A percentile compares a stretch with the other conserved stretches of the same genome.
phyloP scores from a whole-genome alignment of 2,888 invertebrate species.

The Micropterix aruncella region DNA sequence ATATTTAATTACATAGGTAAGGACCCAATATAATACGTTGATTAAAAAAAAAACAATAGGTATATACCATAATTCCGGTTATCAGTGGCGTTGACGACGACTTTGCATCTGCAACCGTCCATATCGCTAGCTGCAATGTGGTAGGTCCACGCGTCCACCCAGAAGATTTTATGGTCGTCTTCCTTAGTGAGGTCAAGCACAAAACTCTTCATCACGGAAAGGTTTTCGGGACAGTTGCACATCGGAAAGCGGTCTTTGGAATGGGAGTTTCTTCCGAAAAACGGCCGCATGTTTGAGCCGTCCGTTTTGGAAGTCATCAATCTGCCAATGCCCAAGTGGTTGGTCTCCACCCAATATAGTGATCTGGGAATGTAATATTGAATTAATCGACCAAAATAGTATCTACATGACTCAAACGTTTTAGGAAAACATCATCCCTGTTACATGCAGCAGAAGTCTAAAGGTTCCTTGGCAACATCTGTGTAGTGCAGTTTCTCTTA shows the following conservation, averaged over 20 bases:
- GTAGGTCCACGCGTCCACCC: conserved; percentile 45
- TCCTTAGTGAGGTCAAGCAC: conserved; percentile 51
- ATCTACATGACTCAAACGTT: too few relatives aligned
- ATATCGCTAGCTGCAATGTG: conserved; percentile 50
- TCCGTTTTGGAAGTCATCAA: conserved; percentile 48
- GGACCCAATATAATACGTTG: too few relatives aligned
- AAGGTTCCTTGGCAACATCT: too few relatives aligned
- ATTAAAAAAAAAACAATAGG: too few relatives aligned
- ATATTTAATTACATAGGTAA: too few relatives aligned
- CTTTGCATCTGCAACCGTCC: conserved; percentile 49
- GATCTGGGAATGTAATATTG: conserved; percentile 43
- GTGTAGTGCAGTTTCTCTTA: too few relatives aligned
- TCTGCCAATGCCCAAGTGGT: conserved; percentile 39
- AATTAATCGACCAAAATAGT: too few relatives aligned
- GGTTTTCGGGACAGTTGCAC: conserved; percentile 54
- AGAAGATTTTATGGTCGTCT: conserved; percentile 41
- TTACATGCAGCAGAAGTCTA: too few relatives aligned
- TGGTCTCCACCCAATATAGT: conserved; percentile 64
- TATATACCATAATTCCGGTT: conserved; percentile 23
- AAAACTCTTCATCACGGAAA: conserved; percentile 47
- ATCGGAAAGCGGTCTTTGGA: conserved; percentile 15
- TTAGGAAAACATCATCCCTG: too few relatives aligned
- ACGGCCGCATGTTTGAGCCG: conserved; percentile 38
- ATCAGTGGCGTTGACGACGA: conserved; percentile 38
- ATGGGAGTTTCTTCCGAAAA: conserved; percentile 33